Conservation (phyloP, 2,797 vertebrate species). For the Coracias cyanogaster region DNA sequence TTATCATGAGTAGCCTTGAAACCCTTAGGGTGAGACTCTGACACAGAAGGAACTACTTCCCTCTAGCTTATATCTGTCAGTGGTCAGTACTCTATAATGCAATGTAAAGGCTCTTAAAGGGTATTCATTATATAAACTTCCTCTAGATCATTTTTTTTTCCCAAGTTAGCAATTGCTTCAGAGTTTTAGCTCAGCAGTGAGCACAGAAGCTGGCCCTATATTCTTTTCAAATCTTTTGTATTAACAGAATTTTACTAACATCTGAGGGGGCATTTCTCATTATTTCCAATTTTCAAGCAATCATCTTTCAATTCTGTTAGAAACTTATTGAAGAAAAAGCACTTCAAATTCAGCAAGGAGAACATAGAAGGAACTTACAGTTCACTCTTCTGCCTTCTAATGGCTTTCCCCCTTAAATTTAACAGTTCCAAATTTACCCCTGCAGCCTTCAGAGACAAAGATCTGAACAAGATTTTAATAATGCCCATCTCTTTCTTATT, state of each 20-base stretch:
- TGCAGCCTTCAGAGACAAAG: background rate
- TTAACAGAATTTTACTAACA: background rate
- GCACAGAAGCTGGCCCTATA: background rate
- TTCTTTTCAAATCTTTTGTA: background rate
- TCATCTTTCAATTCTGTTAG: background rate
- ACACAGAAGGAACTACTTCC: background rate
- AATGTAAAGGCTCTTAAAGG: background rate
- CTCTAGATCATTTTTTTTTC: background rate
- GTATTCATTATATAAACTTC: background rate
- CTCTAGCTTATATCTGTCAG: background rate
- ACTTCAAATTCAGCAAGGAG: background rate
- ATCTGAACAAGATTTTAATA: background rate
- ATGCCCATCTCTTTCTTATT: background rate
- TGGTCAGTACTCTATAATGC: background rate
- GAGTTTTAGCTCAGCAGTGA: background rate
- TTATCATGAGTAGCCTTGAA: background rate
- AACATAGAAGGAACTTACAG: background rate
- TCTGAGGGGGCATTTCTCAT: rapidly evolving
- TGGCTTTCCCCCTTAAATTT: background rate
- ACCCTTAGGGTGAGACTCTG: background rate
- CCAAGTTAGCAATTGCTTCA: background rate
- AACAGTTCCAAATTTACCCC: background rate
- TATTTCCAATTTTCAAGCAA: background rate
- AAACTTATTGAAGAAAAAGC: rapidly evolving
- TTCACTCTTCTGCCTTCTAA: background rate